A percentile compares a stretch with the other conserved stretches of the same genome.
Conservation (phyloP, 2,888 invertebrate genomes). For the Drosophila kambysellisi region DNA sequence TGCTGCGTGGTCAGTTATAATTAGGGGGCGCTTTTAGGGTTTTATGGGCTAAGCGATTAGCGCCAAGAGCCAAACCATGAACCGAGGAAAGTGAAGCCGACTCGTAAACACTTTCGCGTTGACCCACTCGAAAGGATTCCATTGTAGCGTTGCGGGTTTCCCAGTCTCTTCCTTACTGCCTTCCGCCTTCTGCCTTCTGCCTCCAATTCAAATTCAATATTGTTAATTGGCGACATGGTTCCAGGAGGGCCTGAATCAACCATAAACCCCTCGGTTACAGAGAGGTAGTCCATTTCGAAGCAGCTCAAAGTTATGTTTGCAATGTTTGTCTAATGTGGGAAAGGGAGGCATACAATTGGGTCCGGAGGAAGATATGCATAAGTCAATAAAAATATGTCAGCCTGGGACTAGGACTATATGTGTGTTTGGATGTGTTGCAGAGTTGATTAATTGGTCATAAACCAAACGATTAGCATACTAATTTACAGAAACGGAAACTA, state of each 20-base stretch:
- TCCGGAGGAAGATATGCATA: constrained; percentile 32
- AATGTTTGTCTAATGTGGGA: constrained; percentile 30
- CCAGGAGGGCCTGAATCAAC: constrained; percentile 24
- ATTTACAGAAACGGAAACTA: constrained; percentile 21
- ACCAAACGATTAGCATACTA: constrained; percentile 66
- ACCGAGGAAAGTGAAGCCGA: constrained; percentile 32
- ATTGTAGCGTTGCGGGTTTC: background rate
- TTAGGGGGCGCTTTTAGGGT: constrained; percentile 65
- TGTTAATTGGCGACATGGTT: constrained; percentile 71
- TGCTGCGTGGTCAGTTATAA: constrained; percentile 82
- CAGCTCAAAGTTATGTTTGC: constrained; percentile 47
- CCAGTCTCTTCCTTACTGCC: background rate
- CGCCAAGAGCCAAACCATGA: constrained; percentile 35
- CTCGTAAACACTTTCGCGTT: constrained; percentile 58
- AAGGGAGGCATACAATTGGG: constrained; percentile 28
- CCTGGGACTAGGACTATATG: background rate
- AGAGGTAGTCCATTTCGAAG: constrained; percentile 51
- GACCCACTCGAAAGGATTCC: constrained; percentile 43
- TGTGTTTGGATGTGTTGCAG: constrained; percentile 10
- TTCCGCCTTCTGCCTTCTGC: background rate
- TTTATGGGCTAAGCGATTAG: constrained; percentile 75
- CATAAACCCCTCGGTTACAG: constrained; percentile 63
- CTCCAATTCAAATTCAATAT: constrained; percentile 58
- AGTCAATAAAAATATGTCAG: constrained; percentile 27
- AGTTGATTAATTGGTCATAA: constrained; percentile 75